A percentile compares a stretch with the other conserved stretches of the same genome.
phyloP scores from a whole-genome alignment of 1,140 invertebrate genomes.

The Brachionus rotundiformis region DNA sequence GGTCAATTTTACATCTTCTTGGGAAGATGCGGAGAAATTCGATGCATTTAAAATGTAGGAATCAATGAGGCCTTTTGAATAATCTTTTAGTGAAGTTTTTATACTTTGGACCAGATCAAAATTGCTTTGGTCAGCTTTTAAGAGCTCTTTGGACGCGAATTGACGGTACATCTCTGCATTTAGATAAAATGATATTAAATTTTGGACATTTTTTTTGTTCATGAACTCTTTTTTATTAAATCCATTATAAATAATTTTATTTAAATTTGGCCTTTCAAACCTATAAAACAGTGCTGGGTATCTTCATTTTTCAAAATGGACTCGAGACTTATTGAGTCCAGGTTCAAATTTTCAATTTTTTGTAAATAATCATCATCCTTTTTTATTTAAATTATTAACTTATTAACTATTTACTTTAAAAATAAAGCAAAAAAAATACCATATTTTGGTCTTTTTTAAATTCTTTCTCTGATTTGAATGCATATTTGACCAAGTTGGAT shows the following conservation, averaged over 20 bases:
- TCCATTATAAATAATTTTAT: no score
- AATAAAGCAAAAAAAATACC: background rate
- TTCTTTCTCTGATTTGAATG: constrained; percentile 60
- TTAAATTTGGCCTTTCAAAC: constrained; percentile 56
- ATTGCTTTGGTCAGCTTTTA: background rate
- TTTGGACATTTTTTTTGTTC: constrained; percentile 72
- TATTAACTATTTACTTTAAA: no score
- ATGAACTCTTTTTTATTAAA: constrained; percentile 79
- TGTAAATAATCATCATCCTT: background rate
- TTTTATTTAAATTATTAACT: background rate
- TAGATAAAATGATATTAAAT: constrained; percentile 79
- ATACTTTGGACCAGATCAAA: background rate
- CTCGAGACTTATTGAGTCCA: constrained; percentile 74
- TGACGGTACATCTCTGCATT: constrained; percentile 70
- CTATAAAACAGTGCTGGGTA: constrained; percentile 77
- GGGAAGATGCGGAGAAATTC: background rate
- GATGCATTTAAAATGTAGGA: constrained; percentile 32
- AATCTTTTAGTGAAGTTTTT: constrained; percentile 26
- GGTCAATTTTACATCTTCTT: background rate
- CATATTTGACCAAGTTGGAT: constrained; percentile 67
- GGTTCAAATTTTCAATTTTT: constrained; percentile 67
- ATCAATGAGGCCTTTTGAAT: constrained; percentile 21
- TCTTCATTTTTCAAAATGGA: constrained; percentile 79
- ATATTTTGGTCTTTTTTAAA: constrained; percentile 53
- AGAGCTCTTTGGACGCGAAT: constrained; percentile 35